Conservation (phyloP, 2,888 invertebrate species). For the Abrostola triplasia region DNA sequence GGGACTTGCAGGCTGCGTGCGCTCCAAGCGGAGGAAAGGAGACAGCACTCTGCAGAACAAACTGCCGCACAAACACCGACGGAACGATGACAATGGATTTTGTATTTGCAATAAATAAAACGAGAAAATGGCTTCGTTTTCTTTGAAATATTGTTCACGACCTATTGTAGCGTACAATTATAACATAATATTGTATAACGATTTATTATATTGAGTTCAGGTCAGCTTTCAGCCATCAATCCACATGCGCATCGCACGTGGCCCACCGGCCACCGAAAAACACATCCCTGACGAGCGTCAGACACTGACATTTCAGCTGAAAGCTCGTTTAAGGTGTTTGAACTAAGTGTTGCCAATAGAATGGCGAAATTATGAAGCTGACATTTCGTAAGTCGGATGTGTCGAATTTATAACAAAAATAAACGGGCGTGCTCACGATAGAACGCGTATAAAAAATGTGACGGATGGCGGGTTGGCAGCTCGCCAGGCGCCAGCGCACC, state of each 20-base stretch:
- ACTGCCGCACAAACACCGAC: conserved; percentile 5
- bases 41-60: neutral
- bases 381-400: conserved; percentile 48
- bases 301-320: neutral
- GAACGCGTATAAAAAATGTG: conserved; percentile 48
- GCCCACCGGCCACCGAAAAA: neutral
- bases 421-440: conserved; percentile 38
- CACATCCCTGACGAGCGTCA: neutral
- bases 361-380: conserved; percentile 29
- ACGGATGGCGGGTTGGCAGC: conserved; percentile 46
- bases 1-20: conserved; percentile 46
- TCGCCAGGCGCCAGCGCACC: conserved; percentile 40
- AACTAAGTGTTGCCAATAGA: conserved; percentile 35
- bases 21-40: conserved; percentile 5
- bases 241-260: neutral
- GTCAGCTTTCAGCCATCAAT: neutral
- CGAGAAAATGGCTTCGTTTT: conserved; percentile 16
- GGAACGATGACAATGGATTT: conserved; percentile 8
- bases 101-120: conserved; percentile 40
- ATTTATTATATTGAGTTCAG: too few relatives aligned
- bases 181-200: too few relatives aligned
- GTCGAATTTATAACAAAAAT: conserved; percentile 58
- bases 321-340: conserved; percentile 18
- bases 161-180: neutral
- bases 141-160: conserved; percentile 7